Base-by-base conservation (phyloP, 2,113 vertebrate genomes). In the Anthoscopus minutus region DNA sequence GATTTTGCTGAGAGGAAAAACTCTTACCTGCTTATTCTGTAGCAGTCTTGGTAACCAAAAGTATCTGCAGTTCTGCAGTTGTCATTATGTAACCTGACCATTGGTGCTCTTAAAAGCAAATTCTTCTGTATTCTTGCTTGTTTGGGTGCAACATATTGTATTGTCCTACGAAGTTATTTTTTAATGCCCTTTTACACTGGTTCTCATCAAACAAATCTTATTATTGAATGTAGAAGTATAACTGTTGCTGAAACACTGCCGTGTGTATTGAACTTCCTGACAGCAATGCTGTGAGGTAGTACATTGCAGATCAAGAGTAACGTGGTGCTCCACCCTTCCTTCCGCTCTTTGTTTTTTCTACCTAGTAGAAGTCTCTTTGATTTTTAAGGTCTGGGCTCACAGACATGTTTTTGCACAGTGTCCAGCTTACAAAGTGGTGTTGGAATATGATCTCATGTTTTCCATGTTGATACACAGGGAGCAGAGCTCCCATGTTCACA, bases 261-360 rank as follows among this genome's bases (percentile, higher is more conserved):
- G 15, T 51, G 38, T 53, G 66, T n/a, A 3, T 11, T 37, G 48
- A 80, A 80, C 86, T 97, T 97, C 96, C 97, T 94, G 93, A 77
- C 25, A 61, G 83, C 51, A 56, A 1, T 40, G n/a, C 56, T 47
- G n/a, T 15, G 84, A 86, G 95, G 91, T 69, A 81, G 92, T 24
- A 2, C 45, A 42, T 15, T 72, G 60, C 71, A 48, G 66, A 82
- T 81, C 56, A 37, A 78, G 73, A 58, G 60, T 37, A 54, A 31
- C 3, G 2, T 18, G 10, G 18, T 14, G 67, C 56, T 95, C 95
- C 96, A 84, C 97, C 96, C 96, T 97, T 97, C 95, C 97, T 97
- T 97, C 97, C 96, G 42, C 53, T 71, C 91, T 97, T 97, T 97
- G 97, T 97, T 94, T 96, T 58, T 70, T 42, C 51, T 93, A 79